Evolutionary conservation across 2,113 vertebrate genomes (phyloP).

Genomic region (Muscicapa adusta): DNA sequence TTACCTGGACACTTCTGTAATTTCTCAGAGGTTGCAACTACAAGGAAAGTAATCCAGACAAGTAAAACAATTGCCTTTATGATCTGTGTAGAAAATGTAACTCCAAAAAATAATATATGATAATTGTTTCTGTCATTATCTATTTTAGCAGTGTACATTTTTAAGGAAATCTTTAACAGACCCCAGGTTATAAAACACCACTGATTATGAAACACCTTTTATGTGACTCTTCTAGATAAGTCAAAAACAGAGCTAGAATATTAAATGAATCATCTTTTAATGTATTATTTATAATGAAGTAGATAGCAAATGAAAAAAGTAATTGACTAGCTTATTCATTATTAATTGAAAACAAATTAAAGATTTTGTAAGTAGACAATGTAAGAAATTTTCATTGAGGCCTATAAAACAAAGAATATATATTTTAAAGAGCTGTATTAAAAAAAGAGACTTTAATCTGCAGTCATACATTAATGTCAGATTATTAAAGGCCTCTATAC

Average conservation of each 20-base stretch:
- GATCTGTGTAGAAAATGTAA: neutral
- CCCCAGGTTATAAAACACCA: neutral
- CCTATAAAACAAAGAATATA: neutral
- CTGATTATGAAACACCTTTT: neutral
- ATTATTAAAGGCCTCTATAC: neutral
- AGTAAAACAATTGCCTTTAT: neutral
- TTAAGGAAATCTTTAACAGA: neutral
- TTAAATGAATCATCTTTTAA: neutral
- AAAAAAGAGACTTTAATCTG: neutral
- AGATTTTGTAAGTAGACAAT: neutral
- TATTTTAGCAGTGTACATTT: neutral
- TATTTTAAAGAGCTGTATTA: neutral
- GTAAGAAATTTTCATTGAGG: neutral
- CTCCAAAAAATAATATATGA: neutral
- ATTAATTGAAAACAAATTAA: conserved; percentile 1
- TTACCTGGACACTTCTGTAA: neutral
- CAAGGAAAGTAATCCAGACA: neutral
- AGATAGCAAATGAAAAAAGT: conserved; percentile 10
- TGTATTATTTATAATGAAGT: conserved; percentile 4
- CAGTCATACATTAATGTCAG: neutral
- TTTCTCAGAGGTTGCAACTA: neutral
- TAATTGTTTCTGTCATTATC: neutral
- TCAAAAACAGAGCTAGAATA: neutral
- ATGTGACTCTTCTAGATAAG: neutral
- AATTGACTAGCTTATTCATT: conserved; percentile 2